Percentiles rank a stretch among this genome's conserved stretches.
Conservation (phyloP, 64 coral and sea anemone species). For the Pocillopora damicornis region DNA sequence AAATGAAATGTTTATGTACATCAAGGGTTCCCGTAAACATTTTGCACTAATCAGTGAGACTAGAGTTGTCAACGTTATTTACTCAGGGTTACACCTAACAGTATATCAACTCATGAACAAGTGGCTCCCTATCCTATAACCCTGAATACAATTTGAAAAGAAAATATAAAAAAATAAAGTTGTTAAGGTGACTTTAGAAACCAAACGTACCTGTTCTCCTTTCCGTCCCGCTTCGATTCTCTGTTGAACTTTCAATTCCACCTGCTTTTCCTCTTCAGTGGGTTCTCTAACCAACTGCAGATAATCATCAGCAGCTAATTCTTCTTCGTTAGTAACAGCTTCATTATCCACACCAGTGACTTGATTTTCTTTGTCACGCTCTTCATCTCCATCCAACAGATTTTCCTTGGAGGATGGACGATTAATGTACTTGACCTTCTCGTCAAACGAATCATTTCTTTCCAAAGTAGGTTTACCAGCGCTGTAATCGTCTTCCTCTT, state of each 20-base stretch:
- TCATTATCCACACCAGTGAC: slow-evolving; percentile 28
- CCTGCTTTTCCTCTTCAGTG: slow-evolving; percentile 48
- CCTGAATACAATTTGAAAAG: no score
- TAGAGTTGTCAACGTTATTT: no score
- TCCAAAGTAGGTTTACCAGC: not conserved
- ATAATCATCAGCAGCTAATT: slow-evolving; percentile 8
- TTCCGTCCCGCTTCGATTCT: slow-evolving; percentile 34
- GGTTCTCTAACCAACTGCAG: slow-evolving; percentile 43
- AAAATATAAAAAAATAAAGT: not conserved
- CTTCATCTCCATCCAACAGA: not conserved
- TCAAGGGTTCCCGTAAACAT: no score
- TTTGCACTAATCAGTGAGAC: no score
- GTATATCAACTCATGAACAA: no score
- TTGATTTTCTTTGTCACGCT: not conserved
- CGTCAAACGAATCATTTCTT: slow-evolving; percentile 62
- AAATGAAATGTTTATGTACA: no score
- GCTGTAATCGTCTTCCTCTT: not conserved
- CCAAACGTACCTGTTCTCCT: not conserved
- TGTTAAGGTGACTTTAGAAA: not conserved
- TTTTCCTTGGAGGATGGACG: slow-evolving; percentile 25
- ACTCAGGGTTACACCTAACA: no score
- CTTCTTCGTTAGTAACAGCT: slow-evolving; percentile 13
- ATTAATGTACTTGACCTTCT: slow-evolving; percentile 45
- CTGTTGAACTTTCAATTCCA: slow-evolving; percentile 63
- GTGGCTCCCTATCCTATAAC: no score